Evolutionary conservation across 2,888 invertebrate species (phyloP).

Genomic region (Ypsolopha scabrella): DNA sequence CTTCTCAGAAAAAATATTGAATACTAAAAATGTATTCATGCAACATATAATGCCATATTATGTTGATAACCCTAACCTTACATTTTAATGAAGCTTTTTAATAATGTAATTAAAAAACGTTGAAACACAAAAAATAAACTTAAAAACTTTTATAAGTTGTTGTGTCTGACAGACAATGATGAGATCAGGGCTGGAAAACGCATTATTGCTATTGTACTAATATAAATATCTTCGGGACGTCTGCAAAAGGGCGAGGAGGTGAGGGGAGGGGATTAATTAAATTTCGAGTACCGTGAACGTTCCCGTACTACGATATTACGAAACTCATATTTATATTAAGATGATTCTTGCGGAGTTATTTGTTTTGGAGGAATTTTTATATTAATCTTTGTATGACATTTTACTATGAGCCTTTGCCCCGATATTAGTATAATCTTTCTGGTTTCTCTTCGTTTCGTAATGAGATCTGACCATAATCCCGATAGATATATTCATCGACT

Average conservation of each 20-base stretch:
- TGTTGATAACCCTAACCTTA: neutral
- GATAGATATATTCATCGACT: too few relatives aligned
- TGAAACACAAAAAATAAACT: neutral
- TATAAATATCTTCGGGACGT: conserved; percentile 14
- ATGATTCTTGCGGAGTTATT: conserved; percentile 13
- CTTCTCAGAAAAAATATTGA: too few relatives aligned
- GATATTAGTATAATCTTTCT: too few relatives aligned
- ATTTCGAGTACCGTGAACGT: conserved; percentile 13
- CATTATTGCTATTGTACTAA: conserved; percentile 14
- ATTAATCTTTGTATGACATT: neutral
- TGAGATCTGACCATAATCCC: too few relatives aligned
- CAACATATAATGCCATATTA: too few relatives aligned
- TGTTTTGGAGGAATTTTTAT: conserved; percentile 21
- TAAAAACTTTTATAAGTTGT: neutral
- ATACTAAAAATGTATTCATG: too few relatives aligned
- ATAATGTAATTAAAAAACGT: neutral
- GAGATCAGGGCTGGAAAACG: conserved; percentile 7
- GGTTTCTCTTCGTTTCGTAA: too few relatives aligned
- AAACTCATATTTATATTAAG: conserved; percentile 7
- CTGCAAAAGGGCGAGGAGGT: conserved; percentile 6
- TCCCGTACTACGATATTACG: neutral
- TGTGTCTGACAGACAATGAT: conserved; percentile 5
- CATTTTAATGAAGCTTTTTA: neutral
- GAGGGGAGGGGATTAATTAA: conserved; percentile 14
- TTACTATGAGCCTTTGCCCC: too few relatives aligned